phyloP scores from a whole-genome alignment of 1,140 invertebrate species.

The Steinernema feltiae region DNA sequence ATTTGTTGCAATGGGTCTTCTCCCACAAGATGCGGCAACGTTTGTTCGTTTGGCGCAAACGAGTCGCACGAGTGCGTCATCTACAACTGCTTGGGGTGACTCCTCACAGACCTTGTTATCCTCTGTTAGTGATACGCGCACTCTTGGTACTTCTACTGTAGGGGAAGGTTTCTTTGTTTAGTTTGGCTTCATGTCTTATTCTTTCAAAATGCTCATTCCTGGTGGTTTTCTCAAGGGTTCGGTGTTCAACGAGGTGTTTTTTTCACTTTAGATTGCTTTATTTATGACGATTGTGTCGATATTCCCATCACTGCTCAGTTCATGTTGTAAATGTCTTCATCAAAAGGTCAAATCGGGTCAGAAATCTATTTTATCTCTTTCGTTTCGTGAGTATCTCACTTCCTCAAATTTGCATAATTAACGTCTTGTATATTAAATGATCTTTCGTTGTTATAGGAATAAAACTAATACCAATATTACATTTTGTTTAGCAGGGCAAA shows the following conservation, averaged over 20 bases:
- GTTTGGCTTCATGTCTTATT: not conserved
- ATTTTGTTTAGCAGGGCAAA: too few species aligned
- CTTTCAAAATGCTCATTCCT: not conserved
- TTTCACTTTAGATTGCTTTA: not conserved
- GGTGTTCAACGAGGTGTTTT: slow-evolving; percentile 4
- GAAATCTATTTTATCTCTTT: slow-evolving; percentile 6
- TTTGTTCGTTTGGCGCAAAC: not conserved
- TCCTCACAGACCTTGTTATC: not conserved
- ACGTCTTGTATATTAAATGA: not conserved
- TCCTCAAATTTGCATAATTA: not conserved
- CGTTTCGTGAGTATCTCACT: slow-evolving; percentile 4
- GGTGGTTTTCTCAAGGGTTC: not conserved
- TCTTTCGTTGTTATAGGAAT: not conserved
- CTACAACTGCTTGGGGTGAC: not conserved
- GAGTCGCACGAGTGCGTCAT: not conserved
- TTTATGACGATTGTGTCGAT: not conserved
- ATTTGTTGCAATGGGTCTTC: not conserved
- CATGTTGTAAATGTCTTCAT: not conserved
- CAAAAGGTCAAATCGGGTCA: not conserved
- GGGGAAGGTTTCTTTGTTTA: not conserved
- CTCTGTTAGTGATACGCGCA: not conserved
- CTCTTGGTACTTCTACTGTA: not conserved
- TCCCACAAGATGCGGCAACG: not conserved
- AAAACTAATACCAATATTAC: not conserved
- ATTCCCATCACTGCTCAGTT: not conserved